These are phyloP conservation scores for Trimorus sp. DNA, from an alignment of 2,888 invertebrate species.

Conservation along the genomic window DNA sequence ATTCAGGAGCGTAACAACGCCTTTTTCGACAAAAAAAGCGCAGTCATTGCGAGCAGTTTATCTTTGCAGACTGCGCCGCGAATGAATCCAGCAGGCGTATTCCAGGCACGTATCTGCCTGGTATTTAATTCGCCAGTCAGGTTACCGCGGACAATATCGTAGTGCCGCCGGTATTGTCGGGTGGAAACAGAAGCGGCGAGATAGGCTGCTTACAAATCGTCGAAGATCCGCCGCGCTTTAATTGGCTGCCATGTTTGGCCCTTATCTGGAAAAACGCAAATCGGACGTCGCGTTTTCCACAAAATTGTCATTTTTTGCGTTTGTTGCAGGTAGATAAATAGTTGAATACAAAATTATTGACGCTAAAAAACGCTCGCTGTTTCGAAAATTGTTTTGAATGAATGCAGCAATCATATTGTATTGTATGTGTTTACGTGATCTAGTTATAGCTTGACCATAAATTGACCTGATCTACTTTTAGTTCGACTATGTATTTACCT, in stretches of 20 bases:
- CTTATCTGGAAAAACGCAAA: constrained; percentile 38
- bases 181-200: constrained; percentile 43
- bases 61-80: constrained; percentile 38
- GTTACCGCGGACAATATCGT: constrained; percentile 60
- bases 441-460: no score
- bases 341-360: no score
- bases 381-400: no score
- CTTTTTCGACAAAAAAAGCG: not conserved
- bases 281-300: constrained; percentile 1
- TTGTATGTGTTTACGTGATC: no score
- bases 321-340: no score
- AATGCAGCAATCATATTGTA: no score
- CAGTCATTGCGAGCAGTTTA: constrained; percentile 44
- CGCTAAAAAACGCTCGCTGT: no score
- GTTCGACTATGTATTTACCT: no score
- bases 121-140: constrained; percentile 67
- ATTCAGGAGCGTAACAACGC: no score
- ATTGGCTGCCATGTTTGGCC: constrained; percentile 30
- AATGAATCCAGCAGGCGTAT: constrained; percentile 69
- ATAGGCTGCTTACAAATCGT: constrained; percentile 55
- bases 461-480: no score
- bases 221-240: constrained; percentile 37
- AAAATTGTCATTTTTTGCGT: no score
- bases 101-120: constrained; percentile 67
- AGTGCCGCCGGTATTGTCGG: constrained; percentile 36